Evolutionary conservation across 2,888 invertebrate genomes (phyloP), one percentile per base, ranked within the genome.

Genomic region (Amphipoea oculea): DNA sequence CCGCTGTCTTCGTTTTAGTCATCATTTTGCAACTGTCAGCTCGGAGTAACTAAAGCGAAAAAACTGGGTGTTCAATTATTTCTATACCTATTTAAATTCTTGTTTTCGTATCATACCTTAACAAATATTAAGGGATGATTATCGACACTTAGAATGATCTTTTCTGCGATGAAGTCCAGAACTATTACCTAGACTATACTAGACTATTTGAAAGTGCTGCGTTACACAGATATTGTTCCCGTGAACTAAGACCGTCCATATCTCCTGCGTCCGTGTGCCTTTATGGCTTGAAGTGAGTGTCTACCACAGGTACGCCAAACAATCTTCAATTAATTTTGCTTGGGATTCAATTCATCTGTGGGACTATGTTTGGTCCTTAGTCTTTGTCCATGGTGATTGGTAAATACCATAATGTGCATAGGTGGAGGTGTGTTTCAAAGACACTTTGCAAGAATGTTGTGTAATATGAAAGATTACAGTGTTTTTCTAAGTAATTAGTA

Each of bases 261-360:
- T 60, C 1, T 60, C 54, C n/a, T 42, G n/a, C n/a, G 57, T 57
- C 54, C 54, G 45, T 65, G 57, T 60, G 14, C 57, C 65, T 65
- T 65, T 36, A 48, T 66, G 54, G 60, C 70, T 68, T 23, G 51
- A 71, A 51, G 42, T 73, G 14, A 42, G 48, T 66, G 71, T 81
- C 74, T 29, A 45, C 81, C 42, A 45, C 81, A 72, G 81, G 23
- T 20, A 69, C 74, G 67, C 20, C 63, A 72, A 67, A 9, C 71
- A 29, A 85, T 81, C 40, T 72, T 45, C 85, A 72, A 69, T 85
- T 81, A 85, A 81, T 81, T 81, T 85, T 68, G 57, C 85, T 80
- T 68, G 71, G 71, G 54, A 68, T 81, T 81, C 71, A 45, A 75
- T 72, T 84, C 23, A 63, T 29, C 82, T 60, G 14, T 72, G 72